Evolutionary conservation across 2,888 invertebrate genomes (phyloP), one percentile per base, ranked within the genome.

Genomic region (Drosophila buzzatii): DNA sequence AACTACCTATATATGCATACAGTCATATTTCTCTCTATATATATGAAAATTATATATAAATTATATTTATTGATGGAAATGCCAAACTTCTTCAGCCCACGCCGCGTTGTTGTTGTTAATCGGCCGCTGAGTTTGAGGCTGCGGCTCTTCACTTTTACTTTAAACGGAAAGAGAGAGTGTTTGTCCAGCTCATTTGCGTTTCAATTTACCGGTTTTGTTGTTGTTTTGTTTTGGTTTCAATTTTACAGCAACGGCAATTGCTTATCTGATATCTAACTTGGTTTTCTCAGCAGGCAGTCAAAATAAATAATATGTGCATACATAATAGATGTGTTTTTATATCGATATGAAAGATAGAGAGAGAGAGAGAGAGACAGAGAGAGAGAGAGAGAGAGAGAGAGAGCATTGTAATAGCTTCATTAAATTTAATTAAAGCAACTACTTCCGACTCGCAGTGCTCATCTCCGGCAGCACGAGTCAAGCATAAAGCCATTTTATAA

Each of bases 101-200:
- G 73, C 82, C 27, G 7, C 55, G 2, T 31, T 18, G 41, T 69
- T 41, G 31, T 53, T 44, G 44, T 41, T 44, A 41, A 44, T 23
- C 63, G 72, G n/a, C 42, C 57, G 63, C 55, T 75, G 79, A 39
- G 37, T 61, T 52, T 59, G 44, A 59, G 56, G 51, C 53, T 56
- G 62, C 18, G 39, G 33, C 42, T 75, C 80, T 73, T 79, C 89
- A 90, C 91, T 91, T 91, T 92, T 91, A 91, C 92, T 90, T 90
- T 79, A 79, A 76, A 78, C 82, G 64, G 86, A 91, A 90, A 91
- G 90, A 90, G 91, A 91, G 90, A 91, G 90, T 90, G 86, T 88
- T 88, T 86, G 71, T 44, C 45, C 73, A 72, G 74, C 91, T 89
- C 79, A 88, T 85, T 90, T 81, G 85, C 87, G 88, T 85, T 89